Evolutionary conservation across 2,113 vertebrate genomes (phyloP), one percentile per base, ranked within the genome.

Genomic region (Stigmatopora nigra): DNA sequence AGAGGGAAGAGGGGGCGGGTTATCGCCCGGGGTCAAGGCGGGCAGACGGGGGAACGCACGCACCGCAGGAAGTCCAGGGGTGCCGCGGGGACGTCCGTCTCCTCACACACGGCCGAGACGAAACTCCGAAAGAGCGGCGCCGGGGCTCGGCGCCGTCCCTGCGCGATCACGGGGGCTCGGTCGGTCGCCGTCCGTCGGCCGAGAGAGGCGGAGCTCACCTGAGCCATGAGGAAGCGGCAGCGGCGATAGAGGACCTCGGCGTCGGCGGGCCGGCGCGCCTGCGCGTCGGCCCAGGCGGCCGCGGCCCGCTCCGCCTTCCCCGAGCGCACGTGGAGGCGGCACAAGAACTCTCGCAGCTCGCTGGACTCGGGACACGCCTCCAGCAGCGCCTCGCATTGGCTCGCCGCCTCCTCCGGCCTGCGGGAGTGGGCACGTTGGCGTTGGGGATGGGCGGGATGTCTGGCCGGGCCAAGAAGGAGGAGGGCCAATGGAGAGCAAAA

Each of bases 11-110:
- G 19, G 4, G 38, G 41, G 22, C 14, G 15, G 2, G 14, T 31
- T 31, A 7, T 19, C 7, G 10, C 4, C 9, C 14, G 19, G 0
- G 10, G 12, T n/a, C 1, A 20, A 31, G 20, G 12, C 10, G 7
- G n/a, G 36, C 38, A 7, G 9, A 31, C 16, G 11, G 10, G 7
- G 9, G 38, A 7, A 31, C 25, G 25, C 25, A 64, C 80, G 7
- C 88, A 95, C 96, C 93, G 88, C 79, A 99, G 89, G 0, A 96
- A 84, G 65, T 94, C 91, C 73, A 92, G 78, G 3, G 94, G 90
- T 63, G 62, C 78, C 63, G 77, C 86, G 20, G 92, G 82, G 68
- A 90, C 88, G 68, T 88, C 83, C 0, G 88, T 75, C 36, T 86
- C 88, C 70, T 96, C 92, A 82, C 94, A 95, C 52, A 96, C 90